These are phyloP conservation scores for Nycteola revayana DNA, from an alignment of 2,888 invertebrate genomes.

Conservation along the genomic window DNA sequence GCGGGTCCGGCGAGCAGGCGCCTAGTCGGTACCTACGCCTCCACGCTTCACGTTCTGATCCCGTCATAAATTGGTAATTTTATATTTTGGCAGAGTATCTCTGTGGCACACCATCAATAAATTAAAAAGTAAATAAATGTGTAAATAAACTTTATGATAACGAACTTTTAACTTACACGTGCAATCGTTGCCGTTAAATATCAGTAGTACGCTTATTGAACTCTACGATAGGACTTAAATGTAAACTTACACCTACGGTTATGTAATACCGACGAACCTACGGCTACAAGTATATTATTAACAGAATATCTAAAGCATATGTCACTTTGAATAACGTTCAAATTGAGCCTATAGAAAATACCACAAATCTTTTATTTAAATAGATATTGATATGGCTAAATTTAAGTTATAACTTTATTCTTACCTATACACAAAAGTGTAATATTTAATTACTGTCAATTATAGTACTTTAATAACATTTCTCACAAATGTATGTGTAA, in stretches of 20 bases:
- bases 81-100: conserved; percentile 82
- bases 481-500: conserved; percentile 82
- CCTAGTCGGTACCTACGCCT: conserved; percentile 10
- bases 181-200: conserved; percentile 79
- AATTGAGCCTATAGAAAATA: conserved; percentile 83
- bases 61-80: conserved; percentile 72
- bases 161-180: conserved; percentile 77
- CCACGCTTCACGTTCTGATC: conserved; percentile 40
- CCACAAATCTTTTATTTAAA: conserved; percentile 82
- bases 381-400: conserved; percentile 83
- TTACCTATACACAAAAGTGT: conserved; percentile 83
- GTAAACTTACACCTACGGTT: conserved; percentile 65
- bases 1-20: conserved; percentile 1
- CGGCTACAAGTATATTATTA: conserved; percentile 80
- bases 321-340: conserved; percentile 82
- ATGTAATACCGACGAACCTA: conserved; percentile 80
- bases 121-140: conserved; percentile 79
- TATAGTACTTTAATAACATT: conserved; percentile 80
- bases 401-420: conserved; percentile 81
- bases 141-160: conserved; percentile 79
- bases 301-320: conserved; percentile 83
- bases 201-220: conserved; percentile 74
- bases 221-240: conserved; percentile 69
- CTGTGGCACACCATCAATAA: conserved; percentile 82
- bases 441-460: conserved; percentile 81